These are phyloP conservation scores for Lepilemur ruficaudatus DNA, from an alignment of 2,797 vertebrate genomes.

Conservation along the genomic window DNA sequence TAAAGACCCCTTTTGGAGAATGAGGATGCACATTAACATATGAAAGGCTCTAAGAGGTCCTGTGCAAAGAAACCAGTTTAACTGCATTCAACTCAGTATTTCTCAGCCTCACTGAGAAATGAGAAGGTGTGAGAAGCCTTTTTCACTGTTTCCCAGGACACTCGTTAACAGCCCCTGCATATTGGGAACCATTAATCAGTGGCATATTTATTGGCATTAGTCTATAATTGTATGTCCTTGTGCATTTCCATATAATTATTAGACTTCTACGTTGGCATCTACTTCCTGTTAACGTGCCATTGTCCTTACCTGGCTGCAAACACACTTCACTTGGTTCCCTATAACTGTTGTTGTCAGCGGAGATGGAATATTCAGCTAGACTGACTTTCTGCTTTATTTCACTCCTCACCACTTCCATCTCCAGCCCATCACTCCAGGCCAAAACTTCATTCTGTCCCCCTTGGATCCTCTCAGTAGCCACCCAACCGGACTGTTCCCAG, in stretches of 20 bases:
- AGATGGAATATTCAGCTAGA: not conserved
- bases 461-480: not conserved
- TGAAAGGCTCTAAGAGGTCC: not conserved
- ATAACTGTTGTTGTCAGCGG: not conserved
- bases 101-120: not conserved
- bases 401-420: rapidly evolving
- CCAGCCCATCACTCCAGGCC: not conserved
- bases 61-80: not conserved
- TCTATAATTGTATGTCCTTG: not conserved
- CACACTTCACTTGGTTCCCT: not conserved
- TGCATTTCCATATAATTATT: not conserved
- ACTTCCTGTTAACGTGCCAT: not conserved
- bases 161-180: not conserved
- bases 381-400: not conserved
- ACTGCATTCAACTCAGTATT: not conserved
- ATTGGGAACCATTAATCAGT: not conserved
- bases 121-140: not conserved
- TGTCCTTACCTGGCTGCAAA: not conserved
- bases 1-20: not conserved
- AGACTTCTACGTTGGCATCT: not conserved
- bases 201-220: not conserved
- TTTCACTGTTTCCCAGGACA: not conserved
- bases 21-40: not conserved
- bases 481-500: not conserved
- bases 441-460: not conserved